These are phyloP conservation scores for Pavo muticus DNA, from an alignment of 2,113 vertebrate genomes.

Conservation along the genomic window DNA sequence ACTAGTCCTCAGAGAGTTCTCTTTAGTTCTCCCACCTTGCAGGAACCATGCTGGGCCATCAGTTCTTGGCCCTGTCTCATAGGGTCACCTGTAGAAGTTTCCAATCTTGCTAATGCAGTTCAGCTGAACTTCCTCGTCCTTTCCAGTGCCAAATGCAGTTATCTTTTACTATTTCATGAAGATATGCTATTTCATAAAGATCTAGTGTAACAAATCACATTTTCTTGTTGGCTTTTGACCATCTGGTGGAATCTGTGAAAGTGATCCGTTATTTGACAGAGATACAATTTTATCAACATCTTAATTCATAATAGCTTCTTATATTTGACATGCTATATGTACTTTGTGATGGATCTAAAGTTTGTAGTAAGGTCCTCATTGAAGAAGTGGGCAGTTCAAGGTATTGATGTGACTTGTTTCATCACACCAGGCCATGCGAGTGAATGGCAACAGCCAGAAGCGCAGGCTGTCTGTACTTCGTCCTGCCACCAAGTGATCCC, in stretches of 20 bases:
- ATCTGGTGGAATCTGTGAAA: not conserved
- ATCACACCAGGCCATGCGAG: not conserved
- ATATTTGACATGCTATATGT: not conserved
- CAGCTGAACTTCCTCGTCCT: not conserved
- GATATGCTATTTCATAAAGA: not conserved
- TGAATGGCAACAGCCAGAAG: not conserved
- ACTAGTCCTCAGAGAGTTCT: not conserved
- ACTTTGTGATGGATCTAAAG: not conserved
- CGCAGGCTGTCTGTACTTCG: not conserved
- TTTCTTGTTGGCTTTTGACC: not conserved
- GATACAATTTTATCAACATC: not conserved
- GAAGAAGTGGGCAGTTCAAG: not conserved
- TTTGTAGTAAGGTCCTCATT: not conserved
- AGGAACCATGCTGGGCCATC: not conserved
- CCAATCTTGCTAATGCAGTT: not conserved
- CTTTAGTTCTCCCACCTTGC: not conserved
- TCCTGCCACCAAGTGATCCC: not conserved
- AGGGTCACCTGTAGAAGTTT: not conserved
- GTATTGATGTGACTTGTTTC: not conserved
- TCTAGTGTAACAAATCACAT: not conserved
- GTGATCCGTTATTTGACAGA: not conserved
- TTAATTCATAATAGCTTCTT: not conserved
- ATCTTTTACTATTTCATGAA: not conserved
- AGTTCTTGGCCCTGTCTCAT: not conserved
- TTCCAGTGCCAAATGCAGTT: not conserved